Evolutionary conservation across 1,140 invertebrate genomes (phyloP), one percentile per base, ranked within the genome.

Genomic region (Polyergus mexicanus): DNA sequence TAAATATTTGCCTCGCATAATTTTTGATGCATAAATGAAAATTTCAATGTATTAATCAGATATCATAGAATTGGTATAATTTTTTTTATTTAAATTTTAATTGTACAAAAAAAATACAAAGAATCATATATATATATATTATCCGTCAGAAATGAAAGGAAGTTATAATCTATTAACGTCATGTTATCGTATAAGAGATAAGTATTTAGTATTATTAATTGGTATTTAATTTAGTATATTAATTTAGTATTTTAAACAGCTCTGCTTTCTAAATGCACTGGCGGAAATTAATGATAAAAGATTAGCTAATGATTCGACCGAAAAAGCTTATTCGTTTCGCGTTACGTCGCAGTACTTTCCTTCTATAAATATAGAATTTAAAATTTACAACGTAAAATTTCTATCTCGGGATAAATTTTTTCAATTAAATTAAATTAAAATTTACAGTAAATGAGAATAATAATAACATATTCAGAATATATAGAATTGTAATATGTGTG

Each of bases 301-400:
- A 74, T 32, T n/a, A 54, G n/a, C 16, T 74, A 38, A 32, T 32
- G 54, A 38, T 38, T 11, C 71, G 35, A 58, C 35, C 51, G 32
- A 32, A 58, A 74, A 58, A 74, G 32, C 10, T 58, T 28, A 74
- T 38, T 74, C 56, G n/a, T 38, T 56, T 74, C 32, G 51, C 71
- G 35, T 74, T 74, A 74, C 51, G n/a, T 19, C 32, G 51, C 51
- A 69, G 22, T n/a, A n/a, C n/a, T 69, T 69, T 51, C 22, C 19
- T 47, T 69, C 41, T 69, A 69, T 25, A 51, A 32, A 28, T 28
- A 69, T 69, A 47, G 22, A 69, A 51, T 44, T 69, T 44, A 44
- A 47, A 47, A 68, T 41, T 47, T 25, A 51, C 13, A 13, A 71
- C n/a, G 3, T 71, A 10, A 19, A 51, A 51, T 32, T 71, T 71